Evolutionary conservation across 2,888 invertebrate species (phyloP).

Genomic region (Busseola fusca): DNA sequence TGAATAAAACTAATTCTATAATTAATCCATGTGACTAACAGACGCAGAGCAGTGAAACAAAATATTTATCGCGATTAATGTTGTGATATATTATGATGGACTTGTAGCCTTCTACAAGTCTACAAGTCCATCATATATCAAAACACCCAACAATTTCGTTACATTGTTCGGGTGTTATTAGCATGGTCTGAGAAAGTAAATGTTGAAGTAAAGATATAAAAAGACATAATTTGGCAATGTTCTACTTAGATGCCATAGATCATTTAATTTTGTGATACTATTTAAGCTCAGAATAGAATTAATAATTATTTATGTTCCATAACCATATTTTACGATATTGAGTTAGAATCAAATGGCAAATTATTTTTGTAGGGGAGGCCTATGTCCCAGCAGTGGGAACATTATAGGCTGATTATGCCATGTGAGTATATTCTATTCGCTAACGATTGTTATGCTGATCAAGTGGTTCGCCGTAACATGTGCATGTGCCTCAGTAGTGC

Average conservation of each 20-base stretch:
- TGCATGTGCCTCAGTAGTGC: constrained; percentile 12
- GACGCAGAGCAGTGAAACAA: constrained; percentile 30
- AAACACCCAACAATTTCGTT: too few relatives aligned
- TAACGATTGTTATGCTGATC: constrained; percentile 47
- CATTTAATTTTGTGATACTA: constrained; percentile 1
- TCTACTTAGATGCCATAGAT: neutral
- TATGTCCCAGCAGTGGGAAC: neutral
- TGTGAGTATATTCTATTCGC: constrained; percentile 18
- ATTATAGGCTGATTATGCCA: neutral
- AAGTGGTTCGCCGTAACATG: constrained; percentile 24
- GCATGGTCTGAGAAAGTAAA: constrained; percentile 4
- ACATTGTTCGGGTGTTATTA: constrained; percentile 32
- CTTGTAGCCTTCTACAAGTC: too few relatives aligned
- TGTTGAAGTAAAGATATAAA: constrained; percentile 1
- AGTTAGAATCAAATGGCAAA: neutral
- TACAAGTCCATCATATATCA: too few relatives aligned
- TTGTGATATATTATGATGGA: constrained; percentile 26
- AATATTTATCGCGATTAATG: constrained; percentile 44
- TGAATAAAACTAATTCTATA: constrained; percentile 60
- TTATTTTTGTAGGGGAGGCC: neutral
- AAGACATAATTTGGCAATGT: neutral
- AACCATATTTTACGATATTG: neutral
- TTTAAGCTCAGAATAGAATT: neutral
- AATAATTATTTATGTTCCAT: neutral
- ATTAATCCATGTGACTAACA: constrained; percentile 56